These are phyloP conservation scores for Berghia stephanieae DNA, from an alignment of 1,140 invertebrate species.

Conservation along the genomic window DNA sequence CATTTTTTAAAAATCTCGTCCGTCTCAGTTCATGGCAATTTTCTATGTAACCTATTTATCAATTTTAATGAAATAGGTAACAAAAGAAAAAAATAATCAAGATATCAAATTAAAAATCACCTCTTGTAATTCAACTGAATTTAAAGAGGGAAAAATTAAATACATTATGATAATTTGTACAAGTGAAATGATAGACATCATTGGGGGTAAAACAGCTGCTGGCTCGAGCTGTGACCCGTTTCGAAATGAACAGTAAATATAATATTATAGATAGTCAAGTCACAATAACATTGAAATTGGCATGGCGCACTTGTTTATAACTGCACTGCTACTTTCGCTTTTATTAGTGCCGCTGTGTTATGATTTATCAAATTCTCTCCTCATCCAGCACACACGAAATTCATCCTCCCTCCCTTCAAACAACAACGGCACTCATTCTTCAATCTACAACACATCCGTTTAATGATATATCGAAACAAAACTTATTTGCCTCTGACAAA, in stretches of 20 bases:
- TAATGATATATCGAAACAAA: too few species aligned
- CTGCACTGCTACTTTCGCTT: not conserved
- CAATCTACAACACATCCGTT: too few species aligned
- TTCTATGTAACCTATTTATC: not conserved
- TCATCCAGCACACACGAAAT: too few species aligned
- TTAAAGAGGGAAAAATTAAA: slow-evolving; percentile 3
- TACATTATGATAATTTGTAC: slow-evolving; percentile 30
- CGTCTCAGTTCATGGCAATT: not conserved
- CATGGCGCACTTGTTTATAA: too few species aligned
- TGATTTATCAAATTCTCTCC: not conserved
- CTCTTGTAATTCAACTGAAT: not conserved
- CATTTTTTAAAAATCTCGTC: too few species aligned
- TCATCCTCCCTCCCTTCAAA: too few species aligned
- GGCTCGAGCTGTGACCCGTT: not conserved
- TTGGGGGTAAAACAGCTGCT: not conserved
- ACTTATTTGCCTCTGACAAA: too few species aligned
- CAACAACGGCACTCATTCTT: too few species aligned
- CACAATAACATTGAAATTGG: not conserved
- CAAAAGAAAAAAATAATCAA: not conserved
- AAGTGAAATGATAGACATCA: slow-evolving; percentile 11
- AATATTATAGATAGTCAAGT: not conserved
- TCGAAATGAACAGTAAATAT: not conserved
- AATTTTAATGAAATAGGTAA: not conserved
- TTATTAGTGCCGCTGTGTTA: not conserved
- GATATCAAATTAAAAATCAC: not conserved